Percentiles rank a stretch among this genome's conserved stretches.
Conservation (phyloP, 2,888 invertebrate genomes). For the Pseudococcus longispinus region DNA sequence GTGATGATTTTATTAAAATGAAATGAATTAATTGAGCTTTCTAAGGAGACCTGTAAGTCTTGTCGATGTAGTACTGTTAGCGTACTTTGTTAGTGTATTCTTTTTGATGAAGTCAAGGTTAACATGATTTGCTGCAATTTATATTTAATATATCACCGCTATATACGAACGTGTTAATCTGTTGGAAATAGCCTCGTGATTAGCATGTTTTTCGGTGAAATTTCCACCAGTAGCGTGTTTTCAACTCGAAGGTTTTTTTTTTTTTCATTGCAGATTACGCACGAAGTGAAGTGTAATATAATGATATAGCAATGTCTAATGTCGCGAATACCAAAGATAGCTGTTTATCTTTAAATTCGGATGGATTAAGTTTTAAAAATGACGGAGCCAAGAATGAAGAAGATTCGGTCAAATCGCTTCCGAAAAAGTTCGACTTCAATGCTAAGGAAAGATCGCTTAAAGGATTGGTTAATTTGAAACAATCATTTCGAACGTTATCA, state of each 20-base stretch:
- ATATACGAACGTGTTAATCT: constrained; percentile 22
- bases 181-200: constrained; percentile 24
- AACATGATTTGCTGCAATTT: constrained; percentile 45
- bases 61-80: neutral
- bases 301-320: constrained; percentile 34
- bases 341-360: neutral
- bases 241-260: neutral
- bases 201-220: neutral
- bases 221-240: neutral
- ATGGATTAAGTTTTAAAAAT: constrained; percentile 9
- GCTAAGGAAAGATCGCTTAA: constrained; percentile 57
- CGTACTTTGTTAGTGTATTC: neutral
- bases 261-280: neutral
- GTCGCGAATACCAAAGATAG: constrained; percentile 32
- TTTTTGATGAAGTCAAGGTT: constrained; percentile 38
- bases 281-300: neutral
- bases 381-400: constrained; percentile 40
- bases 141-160: constrained; percentile 38
- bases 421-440: constrained; percentile 21
- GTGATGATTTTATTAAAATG: neutral
- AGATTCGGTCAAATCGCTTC: constrained; percentile 21
- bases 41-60: neutral
- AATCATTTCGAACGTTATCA: constrained; percentile 58
- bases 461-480: constrained; percentile 58
- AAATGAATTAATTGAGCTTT: constrained; percentile 5